Evolutionary conservation across 2,797 vertebrate genomes (phyloP).

Genomic region (Mus caroli): DNA sequence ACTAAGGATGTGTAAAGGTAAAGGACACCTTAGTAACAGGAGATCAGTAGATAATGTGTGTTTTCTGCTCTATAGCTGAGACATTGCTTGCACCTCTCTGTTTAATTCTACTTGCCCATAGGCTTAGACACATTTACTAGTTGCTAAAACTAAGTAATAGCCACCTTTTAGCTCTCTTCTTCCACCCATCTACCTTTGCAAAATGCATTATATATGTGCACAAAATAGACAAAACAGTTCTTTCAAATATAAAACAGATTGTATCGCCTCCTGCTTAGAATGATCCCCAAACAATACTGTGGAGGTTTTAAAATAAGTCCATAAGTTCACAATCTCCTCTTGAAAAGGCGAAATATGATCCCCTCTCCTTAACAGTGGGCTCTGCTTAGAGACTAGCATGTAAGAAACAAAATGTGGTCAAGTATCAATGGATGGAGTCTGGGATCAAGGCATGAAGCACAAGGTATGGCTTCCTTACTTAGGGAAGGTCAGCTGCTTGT

Average conservation of each 20-base stretch:
- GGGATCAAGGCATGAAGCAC: background rate
- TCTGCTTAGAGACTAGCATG: background rate
- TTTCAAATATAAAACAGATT: conserved; percentile 44
- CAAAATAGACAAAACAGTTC: conserved; percentile 2
- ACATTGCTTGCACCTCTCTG: background rate
- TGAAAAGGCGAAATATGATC: background rate
- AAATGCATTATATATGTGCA: background rate
- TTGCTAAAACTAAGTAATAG: conserved; percentile 6
- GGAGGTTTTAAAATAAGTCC: conserved; percentile 25
- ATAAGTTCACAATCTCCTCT: conserved; percentile 29
- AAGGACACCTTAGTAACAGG: background rate
- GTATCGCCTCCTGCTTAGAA: background rate
- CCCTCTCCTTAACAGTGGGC: conserved; percentile 3
- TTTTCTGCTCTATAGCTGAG: background rate
- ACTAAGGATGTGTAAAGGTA: background rate
- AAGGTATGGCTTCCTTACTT: background rate
- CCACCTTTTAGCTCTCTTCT: background rate
- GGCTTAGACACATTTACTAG: background rate
- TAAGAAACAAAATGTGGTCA: conserved; percentile 42
- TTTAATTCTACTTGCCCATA: conserved; percentile 5
- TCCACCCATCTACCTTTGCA: background rate
- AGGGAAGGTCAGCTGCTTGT: background rate
- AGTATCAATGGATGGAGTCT: background rate
- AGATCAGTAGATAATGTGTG: background rate
- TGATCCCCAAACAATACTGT: background rate